A percentile compares a stretch with the other conserved stretches of the same genome.
phyloP scores from a whole-genome alignment of 1,140 invertebrate species.

The Chymomyza costata region DNA sequence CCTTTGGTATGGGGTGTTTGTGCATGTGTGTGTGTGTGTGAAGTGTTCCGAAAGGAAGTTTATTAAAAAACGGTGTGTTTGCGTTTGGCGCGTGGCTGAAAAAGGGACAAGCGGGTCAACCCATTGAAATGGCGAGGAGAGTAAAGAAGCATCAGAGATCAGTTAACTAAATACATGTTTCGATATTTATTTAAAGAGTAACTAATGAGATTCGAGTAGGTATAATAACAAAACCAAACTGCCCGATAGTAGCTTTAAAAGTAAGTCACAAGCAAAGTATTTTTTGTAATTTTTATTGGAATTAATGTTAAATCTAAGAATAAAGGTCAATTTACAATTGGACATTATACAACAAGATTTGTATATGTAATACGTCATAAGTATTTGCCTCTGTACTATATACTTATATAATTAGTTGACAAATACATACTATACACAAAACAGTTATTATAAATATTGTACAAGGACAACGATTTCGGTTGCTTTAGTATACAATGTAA shows the following conservation, averaged over 20 bases:
- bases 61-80: conserved; percentile 71
- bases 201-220: conserved; percentile 66
- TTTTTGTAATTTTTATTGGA: conserved; percentile 57
- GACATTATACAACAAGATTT: conserved; percentile 70
- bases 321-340: conserved; percentile 69
- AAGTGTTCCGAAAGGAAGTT: too few species aligned
- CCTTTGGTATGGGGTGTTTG: conserved; percentile 23
- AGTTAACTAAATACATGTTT: conserved; percentile 67
- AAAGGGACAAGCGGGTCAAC: conserved; percentile 28
- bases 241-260: neutral
- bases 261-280: conserved; percentile 13
- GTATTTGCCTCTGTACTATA: conserved; percentile 26
- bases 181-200: conserved; percentile 60
- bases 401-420: too few species aligned
- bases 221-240: conserved; percentile 7
- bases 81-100: conserved; percentile 63
- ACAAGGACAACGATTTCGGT: conserved; percentile 43
- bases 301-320: conserved; percentile 43
- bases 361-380: conserved; percentile 31
- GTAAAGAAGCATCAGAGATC: too few species aligned
- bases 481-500: conserved; percentile 14
- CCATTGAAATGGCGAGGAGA: conserved; percentile 17
- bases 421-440: conserved; percentile 5
- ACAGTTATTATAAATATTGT: conserved; percentile 10
- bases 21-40: conserved; percentile 19